phyloP scores from a whole-genome alignment of 1,140 invertebrate genomes.

The Drosophila paulistorum region DNA sequence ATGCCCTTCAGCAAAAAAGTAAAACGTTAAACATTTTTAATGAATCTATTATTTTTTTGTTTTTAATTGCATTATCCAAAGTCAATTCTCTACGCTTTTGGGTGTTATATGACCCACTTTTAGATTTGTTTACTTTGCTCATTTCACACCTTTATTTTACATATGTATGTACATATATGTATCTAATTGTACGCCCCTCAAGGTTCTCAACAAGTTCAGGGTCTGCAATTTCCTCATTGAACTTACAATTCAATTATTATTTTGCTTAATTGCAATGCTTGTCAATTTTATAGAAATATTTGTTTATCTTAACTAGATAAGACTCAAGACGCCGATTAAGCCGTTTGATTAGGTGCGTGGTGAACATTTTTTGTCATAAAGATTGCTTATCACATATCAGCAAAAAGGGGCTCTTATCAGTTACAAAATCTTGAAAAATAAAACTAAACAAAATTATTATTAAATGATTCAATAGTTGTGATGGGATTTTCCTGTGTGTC shows the following conservation, averaged over 20 bases:
- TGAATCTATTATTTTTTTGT: slow-evolving; percentile 16
- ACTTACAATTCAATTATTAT: neutral
- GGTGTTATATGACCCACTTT: slow-evolving; percentile 68
- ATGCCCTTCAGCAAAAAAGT: slow-evolving; percentile 4
- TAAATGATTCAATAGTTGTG: neutral
- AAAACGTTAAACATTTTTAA: slow-evolving; percentile 33
- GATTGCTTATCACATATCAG: slow-evolving; percentile 52
- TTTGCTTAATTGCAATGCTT: slow-evolving; percentile 14
- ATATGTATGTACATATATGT: neutral
- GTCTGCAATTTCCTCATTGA: slow-evolving; percentile 23
- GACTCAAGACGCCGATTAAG: slow-evolving; percentile 23
- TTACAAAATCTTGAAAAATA: slow-evolving; percentile 12
- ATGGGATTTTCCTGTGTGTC: neutral
- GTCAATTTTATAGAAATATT: neutral
- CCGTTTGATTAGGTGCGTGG: slow-evolving; percentile 64
- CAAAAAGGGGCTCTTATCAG: neutral
- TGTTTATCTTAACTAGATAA: slow-evolving; percentile 24
- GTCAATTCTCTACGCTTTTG: slow-evolving; percentile 33
- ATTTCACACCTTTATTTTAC: slow-evolving; percentile 49
- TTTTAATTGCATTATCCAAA: slow-evolving; percentile 35
- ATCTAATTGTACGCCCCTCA: slow-evolving; percentile 24
- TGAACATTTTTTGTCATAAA: slow-evolving; percentile 23
- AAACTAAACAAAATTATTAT: neutral
- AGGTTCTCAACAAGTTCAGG: slow-evolving; percentile 51
- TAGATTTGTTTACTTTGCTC: slow-evolving; percentile 9